These are phyloP conservation scores for Coelopa pilipes DNA, from an alignment of 2,888 invertebrate species.

Conservation along the genomic window DNA sequence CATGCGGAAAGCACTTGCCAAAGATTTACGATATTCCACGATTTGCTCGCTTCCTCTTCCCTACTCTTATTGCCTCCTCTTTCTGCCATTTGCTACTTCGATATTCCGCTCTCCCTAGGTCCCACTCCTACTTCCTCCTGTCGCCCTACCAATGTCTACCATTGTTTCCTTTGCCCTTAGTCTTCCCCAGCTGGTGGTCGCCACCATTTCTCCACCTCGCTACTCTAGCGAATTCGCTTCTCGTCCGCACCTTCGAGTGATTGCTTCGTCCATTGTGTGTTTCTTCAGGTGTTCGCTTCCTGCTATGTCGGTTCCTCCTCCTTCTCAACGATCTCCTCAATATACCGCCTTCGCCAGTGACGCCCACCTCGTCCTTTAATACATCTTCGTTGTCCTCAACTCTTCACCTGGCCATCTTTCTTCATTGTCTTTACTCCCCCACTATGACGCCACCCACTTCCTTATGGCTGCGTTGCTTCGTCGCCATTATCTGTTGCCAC, in stretches of 20 bases:
- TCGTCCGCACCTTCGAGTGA: too few relatives aligned
- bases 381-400: background rate
- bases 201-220: too few relatives aligned
- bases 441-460: too few relatives aligned
- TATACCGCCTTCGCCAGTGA: too few relatives aligned
- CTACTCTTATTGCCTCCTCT: background rate
- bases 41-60: background rate
- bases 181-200: background rate
- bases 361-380: background rate
- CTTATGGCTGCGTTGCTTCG: too few relatives aligned
- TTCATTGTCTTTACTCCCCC: background rate
- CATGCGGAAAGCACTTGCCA: constrained; percentile 13
- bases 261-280: background rate
- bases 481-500: too few relatives aligned
- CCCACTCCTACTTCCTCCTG: background rate
- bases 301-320: too few relatives aligned
- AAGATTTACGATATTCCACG: constrained; percentile 22
- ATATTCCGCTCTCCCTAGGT: background rate
- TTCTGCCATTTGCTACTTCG: background rate
- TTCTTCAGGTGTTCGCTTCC: too few relatives aligned
- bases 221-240: too few relatives aligned
- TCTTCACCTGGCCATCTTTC: background rate
- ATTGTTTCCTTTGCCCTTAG: background rate
- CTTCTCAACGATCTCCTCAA: too few relatives aligned
- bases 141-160: too few relatives aligned